Base-by-base conservation (phyloP, 53 echinoderm and acorn worm genomes). In the Temnopleurus reevesii region DNA sequence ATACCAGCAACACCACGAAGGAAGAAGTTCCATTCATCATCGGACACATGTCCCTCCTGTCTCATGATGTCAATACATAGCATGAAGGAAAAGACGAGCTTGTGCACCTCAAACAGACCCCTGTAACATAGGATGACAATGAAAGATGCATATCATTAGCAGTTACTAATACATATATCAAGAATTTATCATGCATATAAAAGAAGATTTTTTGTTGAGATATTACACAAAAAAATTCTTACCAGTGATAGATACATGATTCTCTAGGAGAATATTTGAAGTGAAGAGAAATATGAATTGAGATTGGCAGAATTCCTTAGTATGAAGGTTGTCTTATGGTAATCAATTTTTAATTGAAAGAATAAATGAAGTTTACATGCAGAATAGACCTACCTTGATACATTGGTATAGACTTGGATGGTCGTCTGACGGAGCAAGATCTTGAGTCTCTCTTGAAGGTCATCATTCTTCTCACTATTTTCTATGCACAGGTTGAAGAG, bases 11-110 rank as follows among this genome's bases (percentile, higher is more conserved):
- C 76, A 6, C 99, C 99, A 65, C 99, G 92, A 15, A 99, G 94
- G 92, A 99, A 99, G 90, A 95, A 96, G 90, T 99, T 99, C 99
- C 99, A 99, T 76, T 99, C 99, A 1, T 65, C 76, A 34, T 86
- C 92, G 24, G 89, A 89, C 13, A 99, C 95, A 84, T 96, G 90
- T 36, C 86, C 89, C 15, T 90, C 94, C 76, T 95, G 95, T 15
- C 99, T 86, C 95, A 95, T 95, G 84, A 95, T 94, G 64, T 99
- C 99, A 30, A 91, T 93, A 91, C 99, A 99, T 24, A 99, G 90
- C 99, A 99, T 99, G 92, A 99, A 99, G 18, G 99, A 98, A 71
- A 91, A 99, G 79, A 99, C 99, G 76, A 99, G 84, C 90, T 99
- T 96, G 92, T 96, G 99, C 9, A 91, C 93, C 76, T 99, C 99